Evolutionary conservation across 2,797 vertebrate genomes (phyloP).

Genomic region (Botia kubotai): DNA sequence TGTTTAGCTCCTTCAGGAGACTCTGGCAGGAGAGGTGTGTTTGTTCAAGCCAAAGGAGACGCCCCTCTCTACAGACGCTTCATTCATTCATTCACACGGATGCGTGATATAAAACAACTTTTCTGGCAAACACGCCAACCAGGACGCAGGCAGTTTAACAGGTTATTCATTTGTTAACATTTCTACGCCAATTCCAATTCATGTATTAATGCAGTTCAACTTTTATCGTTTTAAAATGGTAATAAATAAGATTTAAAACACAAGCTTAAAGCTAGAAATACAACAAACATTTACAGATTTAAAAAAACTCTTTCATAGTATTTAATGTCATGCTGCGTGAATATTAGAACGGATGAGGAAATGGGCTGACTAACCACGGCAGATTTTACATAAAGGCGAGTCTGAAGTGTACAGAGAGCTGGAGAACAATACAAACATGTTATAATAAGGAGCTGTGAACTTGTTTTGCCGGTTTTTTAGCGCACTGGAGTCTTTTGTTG

Average conservation of each 20-base stretch:
- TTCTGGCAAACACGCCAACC: neutral
- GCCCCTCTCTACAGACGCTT: conserved; percentile 8
- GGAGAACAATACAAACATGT: neutral
- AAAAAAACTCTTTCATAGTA: neutral
- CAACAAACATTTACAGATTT: neutral
- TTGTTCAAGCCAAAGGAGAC: neutral
- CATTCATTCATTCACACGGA: conserved; percentile 1
- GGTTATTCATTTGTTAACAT: neutral
- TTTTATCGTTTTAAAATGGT: too few species aligned
- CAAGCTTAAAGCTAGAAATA: too few species aligned
- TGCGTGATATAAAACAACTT: neutral
- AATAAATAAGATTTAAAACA: too few species aligned
- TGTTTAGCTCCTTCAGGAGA: neutral
- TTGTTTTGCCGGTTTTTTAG: neutral
- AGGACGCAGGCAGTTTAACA: neutral
- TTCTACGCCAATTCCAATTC: neutral
- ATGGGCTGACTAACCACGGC: neutral
- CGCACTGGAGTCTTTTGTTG: neutral
- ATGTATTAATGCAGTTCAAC: neutral
- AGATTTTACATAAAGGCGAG: neutral
- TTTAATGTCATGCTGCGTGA: neutral
- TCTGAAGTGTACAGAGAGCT: neutral
- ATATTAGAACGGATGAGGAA: neutral
- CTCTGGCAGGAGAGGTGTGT: neutral
- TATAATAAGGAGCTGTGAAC: neutral